Conservation (phyloP, 2,113 vertebrate genomes). For the Sylvia atricapilla region DNA sequence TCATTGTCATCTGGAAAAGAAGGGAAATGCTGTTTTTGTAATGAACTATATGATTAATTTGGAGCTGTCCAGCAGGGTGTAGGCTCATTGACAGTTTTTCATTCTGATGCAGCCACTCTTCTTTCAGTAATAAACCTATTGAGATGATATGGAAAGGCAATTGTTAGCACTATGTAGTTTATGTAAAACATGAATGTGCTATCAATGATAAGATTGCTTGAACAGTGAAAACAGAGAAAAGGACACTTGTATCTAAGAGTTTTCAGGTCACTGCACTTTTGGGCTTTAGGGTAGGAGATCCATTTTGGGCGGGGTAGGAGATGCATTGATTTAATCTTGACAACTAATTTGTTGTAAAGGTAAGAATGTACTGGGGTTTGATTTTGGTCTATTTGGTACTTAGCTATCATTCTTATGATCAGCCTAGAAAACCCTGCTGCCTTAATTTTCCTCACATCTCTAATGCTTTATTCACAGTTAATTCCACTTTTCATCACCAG, state of each 20-base stretch:
- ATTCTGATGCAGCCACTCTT: background rate
- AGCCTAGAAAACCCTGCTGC: background rate
- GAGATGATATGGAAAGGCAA: background rate
- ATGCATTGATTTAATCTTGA: background rate
- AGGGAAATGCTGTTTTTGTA: conserved; percentile 33
- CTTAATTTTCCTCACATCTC: background rate
- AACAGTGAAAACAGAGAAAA: background rate
- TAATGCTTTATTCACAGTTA: background rate
- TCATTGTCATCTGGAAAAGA: conserved; percentile 54
- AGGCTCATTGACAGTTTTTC: conserved; percentile 12
- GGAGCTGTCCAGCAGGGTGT: conserved; percentile 42
- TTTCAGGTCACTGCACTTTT: background rate
- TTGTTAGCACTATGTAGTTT: background rate
- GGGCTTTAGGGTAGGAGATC: background rate
- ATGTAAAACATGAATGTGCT: background rate
- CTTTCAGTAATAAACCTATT: background rate
- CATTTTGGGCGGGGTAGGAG: background rate
- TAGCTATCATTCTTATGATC: background rate
- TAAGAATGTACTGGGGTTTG: background rate
- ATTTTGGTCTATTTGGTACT: background rate
- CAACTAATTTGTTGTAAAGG: background rate
- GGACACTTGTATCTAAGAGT: background rate
- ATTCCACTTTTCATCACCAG: background rate
- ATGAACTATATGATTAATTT: conserved; percentile 41
- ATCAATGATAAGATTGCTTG: background rate